Evolutionary conservation across 2,888 invertebrate genomes (phyloP).

Genomic region (Hypomecis punctinalis): DNA sequence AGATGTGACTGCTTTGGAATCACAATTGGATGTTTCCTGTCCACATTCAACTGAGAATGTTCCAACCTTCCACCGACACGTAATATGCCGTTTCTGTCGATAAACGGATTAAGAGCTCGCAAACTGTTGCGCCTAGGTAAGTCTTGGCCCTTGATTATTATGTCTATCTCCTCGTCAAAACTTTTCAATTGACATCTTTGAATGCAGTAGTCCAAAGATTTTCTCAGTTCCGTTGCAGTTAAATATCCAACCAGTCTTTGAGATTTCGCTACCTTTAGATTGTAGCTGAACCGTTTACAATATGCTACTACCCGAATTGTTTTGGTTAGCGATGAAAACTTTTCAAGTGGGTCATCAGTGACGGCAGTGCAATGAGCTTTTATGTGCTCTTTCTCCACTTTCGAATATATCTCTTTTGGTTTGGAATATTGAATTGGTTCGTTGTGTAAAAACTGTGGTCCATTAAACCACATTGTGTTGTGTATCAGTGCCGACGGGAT

Average conservation of each 20-base stretch:
- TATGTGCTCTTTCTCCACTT: too few species aligned
- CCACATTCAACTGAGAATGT: not conserved
- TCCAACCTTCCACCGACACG: not conserved
- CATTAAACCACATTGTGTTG: not conserved
- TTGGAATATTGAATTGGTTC: too few species aligned
- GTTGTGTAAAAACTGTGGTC: not conserved
- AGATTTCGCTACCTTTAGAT: not conserved
- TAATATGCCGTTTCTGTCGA: not conserved
- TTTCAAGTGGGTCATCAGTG: too few species aligned
- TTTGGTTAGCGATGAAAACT: not conserved
- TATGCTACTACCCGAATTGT: not conserved
- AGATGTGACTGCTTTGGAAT: not conserved
- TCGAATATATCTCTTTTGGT: too few species aligned
- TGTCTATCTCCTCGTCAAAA: not conserved
- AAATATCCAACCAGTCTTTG: not conserved
- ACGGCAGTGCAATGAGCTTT: too few species aligned
- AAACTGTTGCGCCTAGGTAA: not conserved
- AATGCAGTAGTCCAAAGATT: not conserved
- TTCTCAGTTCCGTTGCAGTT: not conserved
- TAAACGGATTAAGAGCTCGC: not conserved
- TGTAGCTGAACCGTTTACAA: not conserved
- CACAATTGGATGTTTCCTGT: not conserved
- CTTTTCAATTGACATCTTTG: not conserved
- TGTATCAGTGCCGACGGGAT: slow-evolving; percentile 6
- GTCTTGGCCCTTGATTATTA: not conserved